Percentiles rank a stretch among this genome's conserved stretches.
phyloP scores from a whole-genome alignment of 2,113 vertebrate genomes.

The Onychostruthus taczanowskii region DNA sequence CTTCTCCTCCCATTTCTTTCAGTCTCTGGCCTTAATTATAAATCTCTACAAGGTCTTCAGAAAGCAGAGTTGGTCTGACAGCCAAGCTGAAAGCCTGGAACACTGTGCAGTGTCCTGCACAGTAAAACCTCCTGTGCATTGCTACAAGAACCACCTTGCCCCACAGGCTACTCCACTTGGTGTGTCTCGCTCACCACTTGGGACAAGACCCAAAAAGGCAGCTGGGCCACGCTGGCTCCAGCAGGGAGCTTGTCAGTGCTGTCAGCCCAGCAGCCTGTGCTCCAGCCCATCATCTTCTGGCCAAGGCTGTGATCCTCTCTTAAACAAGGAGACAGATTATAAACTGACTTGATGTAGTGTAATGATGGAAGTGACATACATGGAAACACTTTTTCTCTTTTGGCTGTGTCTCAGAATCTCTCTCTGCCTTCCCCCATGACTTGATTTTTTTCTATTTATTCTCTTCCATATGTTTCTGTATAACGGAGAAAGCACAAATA shows the following conservation, averaged over 20 bases:
- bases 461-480: conserved; percentile 32
- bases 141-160: not conserved
- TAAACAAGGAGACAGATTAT: not conserved
- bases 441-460: conserved; percentile 29
- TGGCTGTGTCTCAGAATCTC: not conserved
- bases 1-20: not conserved
- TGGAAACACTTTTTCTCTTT: not conserved
- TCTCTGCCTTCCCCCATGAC: not conserved
- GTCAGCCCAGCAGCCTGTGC: not conserved
- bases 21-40: not conserved
- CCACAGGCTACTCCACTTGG: not conserved
- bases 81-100: not conserved
- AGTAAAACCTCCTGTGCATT: not conserved
- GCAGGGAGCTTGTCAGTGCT: not conserved
- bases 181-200: accelerated
- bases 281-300: not conserved
- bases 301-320: not conserved
- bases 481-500: conserved; percentile 25
- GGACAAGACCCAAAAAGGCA: not conserved
- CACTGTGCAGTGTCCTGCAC: not conserved
- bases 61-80: not conserved
- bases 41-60: not conserved
- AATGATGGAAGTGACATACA: not conserved
- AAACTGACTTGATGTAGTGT: not conserved
- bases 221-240: not conserved